Percentiles rank a stretch among this genome's conserved stretches.
These are phyloP conservation scores for Peromyscus eremicus DNA, from an alignment of 2,797 vertebrate species.

Conservation along the genomic window DNA sequence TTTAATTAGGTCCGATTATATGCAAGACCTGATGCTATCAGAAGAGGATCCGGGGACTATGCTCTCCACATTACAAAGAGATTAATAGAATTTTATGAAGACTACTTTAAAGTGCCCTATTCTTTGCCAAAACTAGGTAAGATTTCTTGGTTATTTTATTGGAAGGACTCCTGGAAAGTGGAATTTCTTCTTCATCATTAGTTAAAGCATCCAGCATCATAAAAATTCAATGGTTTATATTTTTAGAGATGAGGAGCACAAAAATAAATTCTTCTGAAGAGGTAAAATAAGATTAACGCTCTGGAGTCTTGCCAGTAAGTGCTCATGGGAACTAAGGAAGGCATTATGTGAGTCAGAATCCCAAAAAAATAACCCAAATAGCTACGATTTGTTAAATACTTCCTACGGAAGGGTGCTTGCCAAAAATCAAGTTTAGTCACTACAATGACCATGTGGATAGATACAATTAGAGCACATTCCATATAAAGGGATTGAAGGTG, in stretches of 20 bases:
- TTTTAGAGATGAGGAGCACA: constrained; percentile 64
- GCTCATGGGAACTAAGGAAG: constrained; percentile 45
- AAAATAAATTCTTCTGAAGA: constrained; percentile 58
- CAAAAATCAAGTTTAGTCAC: constrained; percentile 17
- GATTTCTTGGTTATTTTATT: constrained; percentile 80
- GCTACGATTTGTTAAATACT: neutral
- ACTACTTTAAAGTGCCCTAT: constrained; percentile 96
- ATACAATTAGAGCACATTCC: neutral
- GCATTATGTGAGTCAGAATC: neutral
- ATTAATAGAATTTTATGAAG: constrained; percentile 96
- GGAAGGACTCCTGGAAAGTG: constrained; percentile 41
- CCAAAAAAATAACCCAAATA: neutral
- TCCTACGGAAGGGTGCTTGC: neutral
- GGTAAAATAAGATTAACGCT: constrained; percentile 50
- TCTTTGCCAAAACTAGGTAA: constrained; percentile 96
- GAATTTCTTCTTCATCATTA: constrained; percentile 56
- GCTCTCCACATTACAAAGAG: constrained; percentile 95
- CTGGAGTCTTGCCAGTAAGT: constrained; percentile 33
- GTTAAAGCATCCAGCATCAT: neutral
- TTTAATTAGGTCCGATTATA: constrained; percentile 93
- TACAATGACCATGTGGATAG: neutral
- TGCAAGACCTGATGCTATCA: constrained; percentile 94
- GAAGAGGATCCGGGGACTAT: constrained; percentile 95
- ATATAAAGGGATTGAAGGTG: neutral
- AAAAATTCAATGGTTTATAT: constrained; percentile 33